A percentile compares a stretch with the other conserved stretches of the same genome.
Evolutionary conservation across 2,888 invertebrate species (phyloP).

Genomic region (Merodon equestris): DNA sequence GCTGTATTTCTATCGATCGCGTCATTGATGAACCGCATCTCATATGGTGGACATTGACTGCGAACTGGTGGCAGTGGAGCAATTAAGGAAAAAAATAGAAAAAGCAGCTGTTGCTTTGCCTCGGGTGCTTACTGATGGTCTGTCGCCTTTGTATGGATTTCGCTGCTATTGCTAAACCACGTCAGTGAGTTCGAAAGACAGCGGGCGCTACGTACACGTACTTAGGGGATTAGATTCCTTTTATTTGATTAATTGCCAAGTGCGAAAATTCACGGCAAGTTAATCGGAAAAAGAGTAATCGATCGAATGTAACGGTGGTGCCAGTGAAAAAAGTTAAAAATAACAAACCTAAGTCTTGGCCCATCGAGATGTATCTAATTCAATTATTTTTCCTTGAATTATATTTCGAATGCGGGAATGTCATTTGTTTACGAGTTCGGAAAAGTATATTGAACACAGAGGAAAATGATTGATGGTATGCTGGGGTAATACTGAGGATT

Average conservation of each 20-base stretch:
- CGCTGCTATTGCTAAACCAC: no score
- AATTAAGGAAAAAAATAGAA: no score
- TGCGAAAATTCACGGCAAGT: constrained; percentile 22
- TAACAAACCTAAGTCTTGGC: no score
- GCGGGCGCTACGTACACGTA: no score
- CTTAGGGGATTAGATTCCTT: neutral
- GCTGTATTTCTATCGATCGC: neutral
- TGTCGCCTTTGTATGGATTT: no score
- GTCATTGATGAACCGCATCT: constrained; percentile 24
- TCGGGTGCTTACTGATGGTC: no score
- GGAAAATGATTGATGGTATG: constrained; percentile 19
- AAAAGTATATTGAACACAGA: constrained; percentile 5
- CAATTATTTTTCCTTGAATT: no score
- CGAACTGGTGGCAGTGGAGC: no score
- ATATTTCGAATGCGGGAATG: no score
- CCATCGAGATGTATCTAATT: no score
- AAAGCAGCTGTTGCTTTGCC: no score
- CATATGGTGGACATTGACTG: constrained; percentile 2
- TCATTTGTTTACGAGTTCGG: neutral
- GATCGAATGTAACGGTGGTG: constrained; percentile 13
- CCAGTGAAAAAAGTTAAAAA: constrained; percentile 1
- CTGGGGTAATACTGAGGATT: neutral
- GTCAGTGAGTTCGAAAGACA: no score
- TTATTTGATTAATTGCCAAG: constrained; percentile 10
- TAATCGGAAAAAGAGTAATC: constrained; percentile 14